phyloP scores from a whole-genome alignment of 1,140 invertebrate species.

The Charaxes varanes region DNA sequence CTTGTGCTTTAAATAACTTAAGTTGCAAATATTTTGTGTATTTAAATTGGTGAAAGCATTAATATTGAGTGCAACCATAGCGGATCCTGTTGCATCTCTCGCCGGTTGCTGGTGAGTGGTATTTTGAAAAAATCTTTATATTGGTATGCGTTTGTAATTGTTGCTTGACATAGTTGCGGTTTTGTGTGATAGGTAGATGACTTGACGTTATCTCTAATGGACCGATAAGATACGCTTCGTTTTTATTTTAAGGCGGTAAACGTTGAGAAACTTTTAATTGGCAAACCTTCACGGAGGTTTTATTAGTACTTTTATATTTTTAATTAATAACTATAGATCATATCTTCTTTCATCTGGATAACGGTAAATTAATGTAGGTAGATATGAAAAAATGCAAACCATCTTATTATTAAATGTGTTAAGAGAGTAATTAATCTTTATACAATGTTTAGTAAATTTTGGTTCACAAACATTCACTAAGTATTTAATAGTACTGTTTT shows the following conservation, averaged over 20 bases:
- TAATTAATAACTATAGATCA: too few species aligned
- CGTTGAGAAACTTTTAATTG: too few species aligned
- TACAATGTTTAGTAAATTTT: too few species aligned
- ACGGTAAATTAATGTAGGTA: too few species aligned
- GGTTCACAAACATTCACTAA: too few species aligned
- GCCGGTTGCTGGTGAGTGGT: conserved; percentile 59
- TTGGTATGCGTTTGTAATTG: neutral
- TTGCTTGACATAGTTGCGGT: conserved; percentile 4
- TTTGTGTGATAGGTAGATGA: conserved; percentile 5
- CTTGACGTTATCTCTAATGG: conserved; percentile 14
- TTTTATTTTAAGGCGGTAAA: neutral
- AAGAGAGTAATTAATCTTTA: too few species aligned
- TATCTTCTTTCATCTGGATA: too few species aligned
- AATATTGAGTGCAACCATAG: conserved; percentile 38
- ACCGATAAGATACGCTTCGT: conserved; percentile 11
- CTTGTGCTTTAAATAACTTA: conserved; percentile 23
- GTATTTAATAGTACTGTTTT: too few species aligned
- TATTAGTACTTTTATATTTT: too few species aligned
- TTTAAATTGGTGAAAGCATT: conserved; percentile 56
- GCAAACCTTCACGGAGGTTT: too few species aligned
- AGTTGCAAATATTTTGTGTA: conserved; percentile 26
- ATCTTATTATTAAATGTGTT: too few species aligned
- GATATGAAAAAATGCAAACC: too few species aligned
- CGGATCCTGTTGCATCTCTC: conserved; percentile 61
- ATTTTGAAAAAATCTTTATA: conserved; percentile 22